Percentiles rank a stretch among this genome's conserved stretches.
These are phyloP conservation scores for Volucella inanis DNA, from an alignment of 2,888 invertebrate genomes.

Conservation along the genomic window DNA sequence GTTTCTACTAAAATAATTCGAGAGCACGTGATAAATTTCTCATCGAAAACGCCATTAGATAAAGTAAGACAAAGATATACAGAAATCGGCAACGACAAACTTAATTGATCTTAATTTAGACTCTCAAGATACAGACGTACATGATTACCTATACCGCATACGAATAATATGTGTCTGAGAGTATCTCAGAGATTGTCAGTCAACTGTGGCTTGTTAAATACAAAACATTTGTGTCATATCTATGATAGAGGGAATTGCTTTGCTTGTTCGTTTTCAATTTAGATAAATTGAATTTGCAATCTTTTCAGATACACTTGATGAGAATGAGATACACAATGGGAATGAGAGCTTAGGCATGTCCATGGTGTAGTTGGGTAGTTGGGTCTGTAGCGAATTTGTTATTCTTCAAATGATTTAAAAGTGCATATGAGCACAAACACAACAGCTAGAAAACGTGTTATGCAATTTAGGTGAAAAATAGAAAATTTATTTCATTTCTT, in stretches of 20 bases:
- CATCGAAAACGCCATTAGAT: not conserved
- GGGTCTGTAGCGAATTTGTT: no score
- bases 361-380: no score
- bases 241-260: slow-evolving; percentile 48
- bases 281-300: slow-evolving; percentile 50
- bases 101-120: slow-evolving; percentile 59
- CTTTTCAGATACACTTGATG: not conserved
- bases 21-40: slow-evolving; percentile 37
- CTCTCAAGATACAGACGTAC: no score
- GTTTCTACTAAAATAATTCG: slow-evolving; percentile 5
- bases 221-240: slow-evolving; percentile 38
- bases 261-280: slow-evolving; percentile 50
- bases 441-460: no score
- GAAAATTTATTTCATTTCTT: no score
- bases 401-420: no score
- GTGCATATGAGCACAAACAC: no score
- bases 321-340: no score
- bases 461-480: no score
- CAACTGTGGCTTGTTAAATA: slow-evolving; percentile 16
- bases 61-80: not conserved
- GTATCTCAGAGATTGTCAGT: slow-evolving; percentile 35
- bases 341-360: no score
- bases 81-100: not conserved
- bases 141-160: no score
- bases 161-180: not conserved